Conservation (phyloP, 1,140 invertebrate genomes). For the Bombus huntii region DNA sequence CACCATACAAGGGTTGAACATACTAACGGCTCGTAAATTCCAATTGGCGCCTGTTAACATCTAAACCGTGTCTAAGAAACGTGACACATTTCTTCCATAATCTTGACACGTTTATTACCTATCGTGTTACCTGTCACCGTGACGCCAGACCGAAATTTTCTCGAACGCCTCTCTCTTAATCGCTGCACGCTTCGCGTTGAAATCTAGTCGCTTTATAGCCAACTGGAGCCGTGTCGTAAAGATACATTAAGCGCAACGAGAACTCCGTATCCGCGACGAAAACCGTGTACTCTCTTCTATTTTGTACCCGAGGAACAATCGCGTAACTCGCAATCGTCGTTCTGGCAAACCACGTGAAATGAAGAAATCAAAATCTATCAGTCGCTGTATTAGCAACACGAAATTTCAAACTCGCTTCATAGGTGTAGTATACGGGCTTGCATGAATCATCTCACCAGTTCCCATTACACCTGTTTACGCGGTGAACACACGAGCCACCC, state of each 20-base stretch:
- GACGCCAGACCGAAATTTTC: constrained; percentile 39
- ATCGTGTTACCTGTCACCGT: constrained; percentile 4
- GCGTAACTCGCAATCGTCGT: not conserved
- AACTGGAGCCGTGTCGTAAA: not conserved
- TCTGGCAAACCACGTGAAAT: not conserved
- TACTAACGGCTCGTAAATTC: constrained; percentile 59
- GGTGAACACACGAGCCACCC: constrained; percentile 60
- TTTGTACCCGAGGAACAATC: not conserved
- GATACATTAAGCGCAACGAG: not conserved
- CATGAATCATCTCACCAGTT: constrained; percentile 53
- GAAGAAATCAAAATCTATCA: not conserved
- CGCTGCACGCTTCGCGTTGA: not conserved
- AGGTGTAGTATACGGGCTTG: constrained; percentile 20
- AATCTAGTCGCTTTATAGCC: constrained; percentile 12
- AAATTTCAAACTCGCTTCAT: constrained; percentile 3
- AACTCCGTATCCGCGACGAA: not conserved
- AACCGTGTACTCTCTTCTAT: not conserved
- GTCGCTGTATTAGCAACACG: not conserved
- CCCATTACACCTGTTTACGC: constrained; percentile 68
- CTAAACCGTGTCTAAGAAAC: constrained; percentile 54
- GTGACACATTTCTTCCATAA: constrained; percentile 60
- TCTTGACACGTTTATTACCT: constrained; percentile 64
- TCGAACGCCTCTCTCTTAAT: constrained; percentile 12
- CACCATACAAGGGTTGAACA: not conserved
- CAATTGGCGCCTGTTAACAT: constrained; percentile 61